Evolutionary conservation across 2,113 vertebrate species (phyloP), one percentile per base, ranked within the genome.

Genomic region (Campylomormyrus tamandua): DNA sequence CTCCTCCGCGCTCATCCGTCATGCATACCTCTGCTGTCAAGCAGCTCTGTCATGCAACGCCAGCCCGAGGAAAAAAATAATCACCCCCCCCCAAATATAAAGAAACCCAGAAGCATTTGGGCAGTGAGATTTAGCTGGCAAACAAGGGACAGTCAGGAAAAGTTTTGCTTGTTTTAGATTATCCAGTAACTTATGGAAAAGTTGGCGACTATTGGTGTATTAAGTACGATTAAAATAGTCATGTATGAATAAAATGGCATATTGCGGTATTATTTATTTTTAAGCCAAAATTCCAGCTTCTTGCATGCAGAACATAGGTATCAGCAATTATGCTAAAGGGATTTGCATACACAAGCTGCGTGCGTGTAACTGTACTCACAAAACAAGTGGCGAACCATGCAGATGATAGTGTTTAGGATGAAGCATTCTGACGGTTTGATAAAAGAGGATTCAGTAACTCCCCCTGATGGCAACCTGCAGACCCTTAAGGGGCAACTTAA

Each of bases 1-100:
- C 92, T 93, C 90, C 90, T 93, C 89, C 89, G 31, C 74, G 52
- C 90, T 86, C 90, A 90, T 90, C 88, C 52, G 88, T 90, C 87
- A 86, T 74, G 83, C 88, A 90, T 90, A 62, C 90, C 87, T 89
- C 83, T 85, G 80, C 90, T 90, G 90, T 90, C 90, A 90, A 24
- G 31, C 58, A 70, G 77, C 77, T 27, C 88, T 46, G 53, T 86
- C 90, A 90, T 66, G 53, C 88, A 74, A 48, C 42, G 83, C 87
- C 52, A 88, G 24, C 15, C 39, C 1, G 21, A 58, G 50, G 27
- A 62, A 58, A 24, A 49, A 46, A 87, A 53, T 5, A 27, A 58
- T 62, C 86, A 9, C 31, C 49, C 52, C 62, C 50, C 9, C 24
- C 6, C 1, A 8, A 58, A 58, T 27, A 42, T 42, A 88, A 46